Evolutionary conservation across 1,140 invertebrate species (phyloP).

Genomic region (Acromyrmex charruanus): DNA sequence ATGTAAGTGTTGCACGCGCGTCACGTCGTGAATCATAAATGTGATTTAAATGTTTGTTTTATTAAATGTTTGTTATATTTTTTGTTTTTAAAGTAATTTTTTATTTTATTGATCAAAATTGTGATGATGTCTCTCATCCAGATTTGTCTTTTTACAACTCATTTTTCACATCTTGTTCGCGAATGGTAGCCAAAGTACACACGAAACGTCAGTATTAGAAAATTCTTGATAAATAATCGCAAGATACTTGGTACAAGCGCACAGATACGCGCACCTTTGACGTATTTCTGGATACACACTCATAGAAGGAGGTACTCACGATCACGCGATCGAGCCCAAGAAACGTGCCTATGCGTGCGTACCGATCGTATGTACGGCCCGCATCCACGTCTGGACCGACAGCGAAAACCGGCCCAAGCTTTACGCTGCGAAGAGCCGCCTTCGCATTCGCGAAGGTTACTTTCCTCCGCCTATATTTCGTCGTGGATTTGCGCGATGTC

Average conservation of each 20-base stretch:
- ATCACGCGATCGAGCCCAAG: slow-evolving; percentile 67
- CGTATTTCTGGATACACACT: slow-evolving; percentile 16
- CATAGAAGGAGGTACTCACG: slow-evolving; percentile 21
- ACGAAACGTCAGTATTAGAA: background rate
- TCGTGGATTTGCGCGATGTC: slow-evolving; percentile 35
- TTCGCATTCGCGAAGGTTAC: slow-evolving; percentile 19
- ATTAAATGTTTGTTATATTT: too few species aligned
- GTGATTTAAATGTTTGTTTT: too few species aligned
- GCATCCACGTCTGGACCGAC: slow-evolving; percentile 47
- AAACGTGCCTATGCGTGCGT: slow-evolving; percentile 61
- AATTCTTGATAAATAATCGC: background rate
- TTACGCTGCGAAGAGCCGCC: background rate
- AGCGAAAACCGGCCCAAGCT: slow-evolving; percentile 52
- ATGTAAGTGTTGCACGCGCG: background rate
- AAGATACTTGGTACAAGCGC: slow-evolving; percentile 9
- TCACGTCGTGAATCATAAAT: background rate
- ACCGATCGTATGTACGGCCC: slow-evolving; percentile 50
- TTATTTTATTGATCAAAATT: background rate
- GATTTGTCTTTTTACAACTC: background rate
- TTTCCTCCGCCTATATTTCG: slow-evolving; percentile 43
- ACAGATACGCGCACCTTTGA: background rate
- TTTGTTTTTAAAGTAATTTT: background rate
- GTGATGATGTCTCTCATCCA: too few species aligned
- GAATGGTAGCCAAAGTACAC: background rate
- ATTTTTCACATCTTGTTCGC: background rate